Evolutionary conservation across 30 jellyfish, hydroid and myxozoan genomes (phyloP), one percentile per base, ranked within the genome.

Genomic region (Calvadosia cruxmelitensis): DNA sequence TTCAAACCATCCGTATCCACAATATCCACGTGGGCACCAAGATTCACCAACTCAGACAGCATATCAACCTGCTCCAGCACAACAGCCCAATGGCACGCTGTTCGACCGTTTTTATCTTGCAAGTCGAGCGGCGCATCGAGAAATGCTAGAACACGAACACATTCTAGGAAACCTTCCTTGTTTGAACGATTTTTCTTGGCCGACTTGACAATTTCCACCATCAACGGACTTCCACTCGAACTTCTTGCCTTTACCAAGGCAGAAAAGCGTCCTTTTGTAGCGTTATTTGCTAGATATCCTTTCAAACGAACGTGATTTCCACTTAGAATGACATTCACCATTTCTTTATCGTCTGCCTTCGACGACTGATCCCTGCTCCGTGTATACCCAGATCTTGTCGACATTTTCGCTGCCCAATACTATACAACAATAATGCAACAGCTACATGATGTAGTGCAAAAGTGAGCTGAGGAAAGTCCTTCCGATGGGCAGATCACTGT

Each of bases 31-130:
- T 69, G 34, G 16, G 82, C 92, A 23, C 92, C 92, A 42, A 75
- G 53, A 10, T 42, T 29, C 10, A 29, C 34, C 7, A 78, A 52
- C 1, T 66, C 29, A 27, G 69, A 79, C 1, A 78, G 69, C 7
- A 78, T 50, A 52, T 78, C 81, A 35, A 71, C 48, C 10, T 74
- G 20, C 29, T 80, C 92, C 32, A 66, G 70, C 1, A 78, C 52
- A 62, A 78, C 82, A 57, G 70, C 34, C 92, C 92, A 78, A 33
- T 78, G 92, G 25, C 62, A 0, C 16, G 92, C 82, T 27, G 78
- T 69, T 29, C 92, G 34, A 5, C 80, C 80, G 26, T 36, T 7
- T 16, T 65, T 61, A 61, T 78, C 92, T 49, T 69, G 79, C 25
- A 72, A 49, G 31, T 78, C 67, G 5, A 72, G 42, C 20, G 78